Evolutionary conservation across 2,113 vertebrate species (phyloP).

Genomic region (Rhabdornis inornatus): DNA sequence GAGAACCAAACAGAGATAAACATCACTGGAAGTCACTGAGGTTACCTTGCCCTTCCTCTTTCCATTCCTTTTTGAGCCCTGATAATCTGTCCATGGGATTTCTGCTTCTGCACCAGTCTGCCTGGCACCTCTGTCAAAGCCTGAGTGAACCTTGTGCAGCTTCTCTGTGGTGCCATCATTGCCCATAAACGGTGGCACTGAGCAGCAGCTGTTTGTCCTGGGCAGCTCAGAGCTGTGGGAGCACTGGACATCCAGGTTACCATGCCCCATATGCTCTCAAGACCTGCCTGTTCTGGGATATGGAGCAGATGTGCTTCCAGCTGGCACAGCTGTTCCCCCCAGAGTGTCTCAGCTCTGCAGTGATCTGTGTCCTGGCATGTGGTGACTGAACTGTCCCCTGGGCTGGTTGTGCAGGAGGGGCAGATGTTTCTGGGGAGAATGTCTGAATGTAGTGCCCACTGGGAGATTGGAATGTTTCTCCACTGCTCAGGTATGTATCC

Average conservation of each 20-base stretch:
- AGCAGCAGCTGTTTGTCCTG: neutral
- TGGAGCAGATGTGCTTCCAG: neutral
- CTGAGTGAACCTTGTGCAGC: neutral
- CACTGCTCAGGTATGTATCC: neutral
- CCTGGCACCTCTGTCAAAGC: fast-evolving
- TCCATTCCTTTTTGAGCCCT: neutral
- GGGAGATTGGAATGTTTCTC: neutral
- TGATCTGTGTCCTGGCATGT: fast-evolving
- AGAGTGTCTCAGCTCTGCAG: fast-evolving
- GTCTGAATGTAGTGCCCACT: neutral
- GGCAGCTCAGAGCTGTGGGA: neutral
- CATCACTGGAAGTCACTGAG: neutral
- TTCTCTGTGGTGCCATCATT: fast-evolving
- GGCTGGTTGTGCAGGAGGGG: neutral
- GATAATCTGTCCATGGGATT: fast-evolving
- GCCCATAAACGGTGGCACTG: neutral
- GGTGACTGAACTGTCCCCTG: neutral
- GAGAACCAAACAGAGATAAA: neutral
- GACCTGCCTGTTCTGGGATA: fast-evolving
- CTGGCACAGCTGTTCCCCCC: neutral
- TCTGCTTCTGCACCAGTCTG: neutral
- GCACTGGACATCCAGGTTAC: fast-evolving
- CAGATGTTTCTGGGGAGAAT: neutral
- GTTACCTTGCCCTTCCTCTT: neutral
- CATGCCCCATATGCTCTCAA: fast-evolving